A percentile compares a stretch with the other conserved stretches of the same genome.
phyloP scores from a whole-genome alignment of 2,113 vertebrate species.

The Labrus mixtus region DNA sequence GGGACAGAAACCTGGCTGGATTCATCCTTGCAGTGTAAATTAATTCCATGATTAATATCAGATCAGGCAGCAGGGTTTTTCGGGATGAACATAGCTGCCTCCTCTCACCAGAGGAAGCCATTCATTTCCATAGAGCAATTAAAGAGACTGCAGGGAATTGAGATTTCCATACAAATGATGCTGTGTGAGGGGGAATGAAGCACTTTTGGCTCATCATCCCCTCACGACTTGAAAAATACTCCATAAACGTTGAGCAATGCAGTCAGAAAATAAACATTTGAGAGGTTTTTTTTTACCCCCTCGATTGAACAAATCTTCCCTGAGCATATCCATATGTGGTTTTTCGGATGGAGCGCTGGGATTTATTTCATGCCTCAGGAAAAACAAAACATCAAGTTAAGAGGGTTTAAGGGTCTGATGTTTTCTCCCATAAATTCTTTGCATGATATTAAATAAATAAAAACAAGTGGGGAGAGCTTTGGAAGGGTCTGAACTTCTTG shows the following conservation, averaged over 20 bases:
- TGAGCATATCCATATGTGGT: conserved; percentile 52
- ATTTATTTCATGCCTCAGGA: conserved; percentile 50
- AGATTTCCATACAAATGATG: conserved; percentile 50
- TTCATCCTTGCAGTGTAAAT: conserved; percentile 31
- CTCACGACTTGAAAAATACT: conserved; percentile 45
- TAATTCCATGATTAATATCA: conserved; percentile 53
- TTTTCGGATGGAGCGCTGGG: conserved; percentile 24
- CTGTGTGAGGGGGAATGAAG: conserved; percentile 43
- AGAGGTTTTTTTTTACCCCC: conserved; percentile 12
- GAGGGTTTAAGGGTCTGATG: conserved; percentile 43
- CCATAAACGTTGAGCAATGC: conserved; percentile 51
- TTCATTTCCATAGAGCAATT: conserved; percentile 64
- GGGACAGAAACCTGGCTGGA: conserved; percentile 7
- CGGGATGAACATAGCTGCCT: conserved; percentile 48
- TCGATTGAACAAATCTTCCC: conserved; percentile 33
- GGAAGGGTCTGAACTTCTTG: conserved; percentile 26
- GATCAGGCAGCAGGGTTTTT: conserved; percentile 31
- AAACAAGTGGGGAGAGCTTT: conserved; percentile 21
- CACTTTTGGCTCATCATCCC: conserved; percentile 38
- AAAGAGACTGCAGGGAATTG: conserved; percentile 55
- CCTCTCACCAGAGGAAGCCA: conserved; percentile 61
- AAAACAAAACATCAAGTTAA: conserved; percentile 60
- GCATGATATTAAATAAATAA: conserved; percentile 29
- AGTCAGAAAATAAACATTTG: conserved; percentile 66
- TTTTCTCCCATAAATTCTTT: conserved; percentile 57